Base-by-base conservation (phyloP, 2,797 vertebrate species). In the Clamator glandarius region DNA sequence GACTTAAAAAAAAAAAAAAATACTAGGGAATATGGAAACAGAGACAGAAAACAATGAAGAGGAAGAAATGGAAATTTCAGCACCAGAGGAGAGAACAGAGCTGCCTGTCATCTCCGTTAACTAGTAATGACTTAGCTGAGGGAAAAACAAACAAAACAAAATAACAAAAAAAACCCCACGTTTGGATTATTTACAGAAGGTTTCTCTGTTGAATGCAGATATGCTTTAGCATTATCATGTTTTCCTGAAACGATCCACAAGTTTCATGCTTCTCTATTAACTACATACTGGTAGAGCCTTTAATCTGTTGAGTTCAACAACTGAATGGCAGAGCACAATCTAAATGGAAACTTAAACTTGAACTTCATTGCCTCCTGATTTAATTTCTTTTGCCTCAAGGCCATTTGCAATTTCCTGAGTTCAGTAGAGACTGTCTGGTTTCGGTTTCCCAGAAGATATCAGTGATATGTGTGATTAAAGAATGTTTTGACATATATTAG, bases 331-430 rank as follows among this genome's bases (percentile, higher is more conserved):
- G n/a, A 84, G 31, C 50, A 42, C 7, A 2, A 28, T 39, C 18
- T 42, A 59, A 75, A 9, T 14, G 31, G 77, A 68, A 90, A 46
- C 0, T 24, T 4, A 11, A 89, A 46, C 11, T 23, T 20, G 42
- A 87, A 26, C 84, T 93, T 77, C 68, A 25, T 4, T 31, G 46
- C 64, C 79, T 80, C 25, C 20, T 50, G 52, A 93, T 87, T 66
- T 76, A 12, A 62, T 57, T 70, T 50, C 59, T 85, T 70, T 58
- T 72, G 69, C 90, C 95, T 87, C 6, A 17, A 89, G 92, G 89
- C 76, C 66, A 86, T 94, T 44, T 92, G 52, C 29, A 62, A 69
- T 89, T 95, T 94, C 79, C 94, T 72, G 78, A 57, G n/a, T 58
- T 81, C 67, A 51, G 72, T 5, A 87, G 35, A 93, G 83, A 41